Evolutionary conservation across 2,888 invertebrate genomes (phyloP).

Genomic region (Campopleginae sp.): DNA sequence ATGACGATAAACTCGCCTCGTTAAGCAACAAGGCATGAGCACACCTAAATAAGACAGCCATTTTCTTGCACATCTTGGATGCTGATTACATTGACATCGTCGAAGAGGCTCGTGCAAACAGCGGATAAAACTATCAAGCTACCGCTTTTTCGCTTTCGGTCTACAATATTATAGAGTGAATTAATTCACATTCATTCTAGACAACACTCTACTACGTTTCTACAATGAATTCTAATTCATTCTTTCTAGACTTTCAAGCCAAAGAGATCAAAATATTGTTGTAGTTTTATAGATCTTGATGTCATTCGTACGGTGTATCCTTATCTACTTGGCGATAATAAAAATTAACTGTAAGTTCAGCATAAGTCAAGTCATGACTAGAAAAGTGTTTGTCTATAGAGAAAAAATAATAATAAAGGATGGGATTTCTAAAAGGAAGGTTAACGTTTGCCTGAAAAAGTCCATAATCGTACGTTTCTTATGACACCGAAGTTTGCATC

Average conservation of each 20-base stretch:
- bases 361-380: no score
- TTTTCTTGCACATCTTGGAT: slow-evolving; percentile 7
- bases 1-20: slow-evolving; percentile 21
- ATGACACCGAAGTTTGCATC: no score
- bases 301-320: background rate
- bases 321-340: background rate
- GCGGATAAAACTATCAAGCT: background rate
- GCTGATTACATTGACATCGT: slow-evolving; percentile 7
- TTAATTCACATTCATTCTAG: slow-evolving; percentile 22
- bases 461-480: no score
- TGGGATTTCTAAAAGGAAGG: no score
- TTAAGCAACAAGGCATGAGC: slow-evolving; percentile 22
- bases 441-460: no score
- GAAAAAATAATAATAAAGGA: background rate
- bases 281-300: background rate
- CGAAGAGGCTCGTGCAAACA: slow-evolving; percentile 22
- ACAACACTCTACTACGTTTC: slow-evolving; percentile 19
- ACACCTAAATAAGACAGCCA: slow-evolving; percentile 25
- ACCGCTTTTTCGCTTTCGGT: background rate
- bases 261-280: background rate
- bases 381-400: no score
- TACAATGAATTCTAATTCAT: background rate
- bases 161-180: slow-evolving; percentile 19
- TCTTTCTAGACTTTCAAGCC: background rate
- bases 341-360: background rate